phyloP scores from a whole-genome alignment of 1,140 invertebrate species.

The Pachypeltis micranthus region DNA sequence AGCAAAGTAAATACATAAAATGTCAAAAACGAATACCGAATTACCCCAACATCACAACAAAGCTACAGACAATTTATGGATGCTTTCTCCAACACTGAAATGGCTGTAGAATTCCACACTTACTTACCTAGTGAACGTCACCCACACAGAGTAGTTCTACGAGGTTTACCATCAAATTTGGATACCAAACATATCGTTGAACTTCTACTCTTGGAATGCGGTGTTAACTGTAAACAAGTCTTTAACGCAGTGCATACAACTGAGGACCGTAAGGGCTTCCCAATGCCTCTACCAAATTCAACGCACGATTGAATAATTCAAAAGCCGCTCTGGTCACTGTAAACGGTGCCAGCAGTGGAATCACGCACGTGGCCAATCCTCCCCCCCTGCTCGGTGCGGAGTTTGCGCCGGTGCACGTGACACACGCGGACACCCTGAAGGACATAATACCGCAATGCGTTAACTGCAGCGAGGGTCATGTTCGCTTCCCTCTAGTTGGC shows the following conservation, averaged over 20 bases:
- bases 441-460: too few species aligned
- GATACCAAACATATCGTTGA: neutral
- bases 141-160: neutral
- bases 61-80: neutral
- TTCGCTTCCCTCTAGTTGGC: too few species aligned
- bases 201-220: neutral
- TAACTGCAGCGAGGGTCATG: too few species aligned
- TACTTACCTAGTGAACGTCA: neutral
- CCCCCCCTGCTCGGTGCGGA: too few species aligned
- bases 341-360: too few species aligned
- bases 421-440: too few species aligned
- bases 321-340: too few species aligned
- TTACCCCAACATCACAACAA: neutral
- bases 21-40: neutral
- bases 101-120: neutral
- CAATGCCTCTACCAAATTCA: too few species aligned
- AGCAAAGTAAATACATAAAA: too few species aligned
- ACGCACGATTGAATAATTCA: too few species aligned
- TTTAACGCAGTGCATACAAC: neutral
- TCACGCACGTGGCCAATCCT: too few species aligned
- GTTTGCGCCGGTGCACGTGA: too few species aligned
- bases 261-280: neutral
- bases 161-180: neutral
- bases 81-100: neutral
- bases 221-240: neutral